Percentiles rank a stretch among this genome's conserved stretches.
Evolutionary conservation across 2,797 vertebrate genomes (phyloP).

Genomic region (Phyllotis vaccarum): DNA sequence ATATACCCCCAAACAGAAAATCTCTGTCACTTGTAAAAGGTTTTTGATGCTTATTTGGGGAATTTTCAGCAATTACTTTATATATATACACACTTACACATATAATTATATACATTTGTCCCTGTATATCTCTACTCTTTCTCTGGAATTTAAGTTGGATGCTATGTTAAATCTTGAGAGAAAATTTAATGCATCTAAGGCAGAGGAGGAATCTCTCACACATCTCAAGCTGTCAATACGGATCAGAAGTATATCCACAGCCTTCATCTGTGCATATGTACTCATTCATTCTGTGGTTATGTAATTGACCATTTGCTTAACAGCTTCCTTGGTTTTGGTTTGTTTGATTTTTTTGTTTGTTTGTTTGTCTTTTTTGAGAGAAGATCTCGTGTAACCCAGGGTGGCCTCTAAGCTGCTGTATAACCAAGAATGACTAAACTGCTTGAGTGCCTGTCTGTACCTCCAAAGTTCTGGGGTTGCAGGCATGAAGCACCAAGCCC

Average conservation of each 20-base stretch:
- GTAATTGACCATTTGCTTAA: constrained; percentile 17
- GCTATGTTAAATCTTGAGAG: constrained; percentile 8
- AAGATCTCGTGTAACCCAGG: not conserved
- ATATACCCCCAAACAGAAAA: not conserved
- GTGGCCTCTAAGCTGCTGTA: not conserved
- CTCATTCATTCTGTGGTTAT: not conserved
- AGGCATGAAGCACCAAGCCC: not conserved
- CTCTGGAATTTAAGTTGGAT: not conserved
- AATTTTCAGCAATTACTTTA: not conserved
- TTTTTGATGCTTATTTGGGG: not conserved
- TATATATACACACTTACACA: not conserved
- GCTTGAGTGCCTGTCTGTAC: not conserved
- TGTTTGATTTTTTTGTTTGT: not conserved
- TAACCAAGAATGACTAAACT: not conserved
- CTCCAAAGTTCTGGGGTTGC: not conserved
- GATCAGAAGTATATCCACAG: not conserved
- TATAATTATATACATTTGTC: no score
- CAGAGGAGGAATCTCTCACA: not conserved
- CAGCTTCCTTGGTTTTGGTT: not conserved
- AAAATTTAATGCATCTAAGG: constrained; percentile 19
- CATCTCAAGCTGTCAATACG: not conserved
- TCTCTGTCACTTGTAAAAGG: not conserved
- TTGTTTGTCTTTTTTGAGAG: not conserved
- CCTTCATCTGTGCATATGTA: not conserved
- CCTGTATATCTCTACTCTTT: not conserved